phyloP scores from a whole-genome alignment of 2,888 invertebrate species.

The Gymnocheta viridis region DNA sequence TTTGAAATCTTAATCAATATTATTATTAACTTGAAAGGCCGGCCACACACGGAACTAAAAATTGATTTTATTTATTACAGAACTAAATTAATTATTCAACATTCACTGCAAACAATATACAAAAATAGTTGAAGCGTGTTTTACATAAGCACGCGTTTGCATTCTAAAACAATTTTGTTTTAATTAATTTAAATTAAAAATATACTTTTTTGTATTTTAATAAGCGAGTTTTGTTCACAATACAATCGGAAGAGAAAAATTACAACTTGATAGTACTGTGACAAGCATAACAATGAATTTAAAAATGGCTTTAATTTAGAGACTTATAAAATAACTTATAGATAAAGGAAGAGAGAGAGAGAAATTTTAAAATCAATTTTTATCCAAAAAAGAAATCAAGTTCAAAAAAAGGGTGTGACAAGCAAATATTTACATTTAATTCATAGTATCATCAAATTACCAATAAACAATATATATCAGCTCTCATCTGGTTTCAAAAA shows the following conservation, averaged over 20 bases:
- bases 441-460: not conserved
- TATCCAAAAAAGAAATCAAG: not conserved
- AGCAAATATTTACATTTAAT: not conserved
- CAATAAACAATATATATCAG: too few relatives aligned
- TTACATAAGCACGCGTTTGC: conserved; percentile 26
- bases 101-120: not conserved
- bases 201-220: not conserved
- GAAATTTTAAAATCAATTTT: not conserved
- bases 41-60: conserved; percentile 46
- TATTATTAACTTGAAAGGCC: conserved; percentile 12
- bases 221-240: not conserved
- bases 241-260: conserved; percentile 4
- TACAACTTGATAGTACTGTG: not conserved
- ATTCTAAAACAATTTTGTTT: not conserved
- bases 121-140: conserved; percentile 15
- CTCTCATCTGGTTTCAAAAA: too few relatives aligned
- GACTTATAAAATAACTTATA: not conserved
- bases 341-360: not conserved
- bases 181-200: not conserved
- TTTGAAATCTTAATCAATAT: conserved; percentile 26
- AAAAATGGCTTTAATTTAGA: not conserved
- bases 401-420: too few relatives aligned
- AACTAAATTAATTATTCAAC: conserved; percentile 25
- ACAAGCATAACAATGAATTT: conserved; percentile 5
- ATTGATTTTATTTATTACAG: not conserved